These are phyloP conservation scores for Lasioglossum leucozonium DNA, from an alignment of 2,888 invertebrate genomes.

Conservation along the genomic window DNA sequence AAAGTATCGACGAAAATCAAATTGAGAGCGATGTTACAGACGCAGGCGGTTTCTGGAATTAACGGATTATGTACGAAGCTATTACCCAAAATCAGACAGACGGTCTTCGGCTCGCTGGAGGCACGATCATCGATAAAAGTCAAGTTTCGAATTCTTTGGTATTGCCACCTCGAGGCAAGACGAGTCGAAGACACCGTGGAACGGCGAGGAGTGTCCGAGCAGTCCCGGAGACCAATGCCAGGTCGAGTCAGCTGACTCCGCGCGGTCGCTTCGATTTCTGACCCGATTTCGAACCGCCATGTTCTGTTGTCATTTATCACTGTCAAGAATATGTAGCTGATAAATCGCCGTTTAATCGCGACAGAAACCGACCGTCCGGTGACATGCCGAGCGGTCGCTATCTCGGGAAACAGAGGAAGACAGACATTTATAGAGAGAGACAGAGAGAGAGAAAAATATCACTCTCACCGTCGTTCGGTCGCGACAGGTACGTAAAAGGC, in stretches of 20 bases:
- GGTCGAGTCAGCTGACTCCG: constrained; percentile 17
- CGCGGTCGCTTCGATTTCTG: constrained; percentile 14
- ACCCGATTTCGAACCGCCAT: constrained; percentile 43
- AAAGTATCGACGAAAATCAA: too few species aligned
- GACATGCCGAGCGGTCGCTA: constrained; percentile 42
- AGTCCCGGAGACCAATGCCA: constrained; percentile 10
- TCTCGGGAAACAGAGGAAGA: neutral
- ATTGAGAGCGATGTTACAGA: too few species aligned
- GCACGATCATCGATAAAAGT: neutral
- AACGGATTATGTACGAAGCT: neutral
- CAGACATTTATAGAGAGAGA: neutral
- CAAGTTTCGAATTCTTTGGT: neutral
- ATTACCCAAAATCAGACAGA: neutral
- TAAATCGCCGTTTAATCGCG: constrained; percentile 70
- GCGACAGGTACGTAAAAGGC: constrained; percentile 61
- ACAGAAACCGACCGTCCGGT: constrained; percentile 44
- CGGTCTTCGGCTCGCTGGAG: neutral
- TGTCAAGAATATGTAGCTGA: constrained; percentile 61
- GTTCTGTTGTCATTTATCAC: constrained; percentile 57
- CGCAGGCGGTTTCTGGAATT: neutral
- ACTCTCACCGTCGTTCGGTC: constrained; percentile 61
- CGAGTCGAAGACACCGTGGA: neutral
- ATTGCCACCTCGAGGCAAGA: neutral
- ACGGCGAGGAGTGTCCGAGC: neutral
- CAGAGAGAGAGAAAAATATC: constrained; percentile 51